These are phyloP conservation scores for Bubalus kerabau DNA, from an alignment of 2,113 vertebrate genomes.

Conservation along the genomic window DNA sequence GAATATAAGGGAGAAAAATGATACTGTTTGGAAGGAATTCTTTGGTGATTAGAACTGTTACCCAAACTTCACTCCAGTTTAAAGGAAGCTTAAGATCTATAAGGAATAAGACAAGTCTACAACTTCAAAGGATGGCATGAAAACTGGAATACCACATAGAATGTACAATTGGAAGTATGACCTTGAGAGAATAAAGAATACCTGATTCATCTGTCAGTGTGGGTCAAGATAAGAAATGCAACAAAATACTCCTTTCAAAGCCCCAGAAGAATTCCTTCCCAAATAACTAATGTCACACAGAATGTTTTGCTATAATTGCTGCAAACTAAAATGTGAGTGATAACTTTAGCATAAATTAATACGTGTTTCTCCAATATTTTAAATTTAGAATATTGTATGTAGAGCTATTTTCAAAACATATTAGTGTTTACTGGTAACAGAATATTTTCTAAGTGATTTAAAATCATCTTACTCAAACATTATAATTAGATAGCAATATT, in stretches of 20 bases:
- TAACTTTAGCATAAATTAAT: neutral
- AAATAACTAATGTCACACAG: neutral
- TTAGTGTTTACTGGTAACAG: neutral
- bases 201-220: slow-evolving; percentile 41
- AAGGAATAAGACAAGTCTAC: slow-evolving; percentile 39
- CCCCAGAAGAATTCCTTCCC: slow-evolving; percentile 2
- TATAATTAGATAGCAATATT: neutral
- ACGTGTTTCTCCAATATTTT: neutral
- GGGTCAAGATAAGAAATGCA: slow-evolving; percentile 41
- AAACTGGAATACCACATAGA: slow-evolving; percentile 64
- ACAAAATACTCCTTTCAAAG: neutral
- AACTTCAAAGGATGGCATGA: slow-evolving; percentile 70
- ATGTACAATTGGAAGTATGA: slow-evolving; percentile 23
- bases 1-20: neutral
- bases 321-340: neutral
- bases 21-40: slow-evolving; percentile 50
- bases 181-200: slow-evolving; percentile 63
- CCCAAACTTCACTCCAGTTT: slow-evolving; percentile 64
- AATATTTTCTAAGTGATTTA: neutral
- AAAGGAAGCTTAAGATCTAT: slow-evolving; percentile 74
- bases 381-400: neutral
- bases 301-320: neutral
- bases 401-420: neutral
- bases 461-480: neutral
- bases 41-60: slow-evolving; percentile 73